Evolutionary conservation across 2,113 vertebrate species (phyloP).

Genomic region (Pitta sordida): DNA sequence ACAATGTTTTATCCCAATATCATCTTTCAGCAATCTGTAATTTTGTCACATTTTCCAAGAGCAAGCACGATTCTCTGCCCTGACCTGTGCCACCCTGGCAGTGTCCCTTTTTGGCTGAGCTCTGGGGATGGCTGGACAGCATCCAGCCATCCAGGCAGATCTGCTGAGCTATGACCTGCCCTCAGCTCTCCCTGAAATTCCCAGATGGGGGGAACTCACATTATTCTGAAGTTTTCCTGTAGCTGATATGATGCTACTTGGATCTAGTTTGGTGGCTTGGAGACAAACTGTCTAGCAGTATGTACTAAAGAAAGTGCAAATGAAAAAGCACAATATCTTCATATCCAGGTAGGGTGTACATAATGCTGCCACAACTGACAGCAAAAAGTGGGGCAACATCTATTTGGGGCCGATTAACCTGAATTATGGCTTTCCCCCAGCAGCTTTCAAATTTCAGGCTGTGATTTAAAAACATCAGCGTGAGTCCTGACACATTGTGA

Average conservation of each 20-base stretch:
- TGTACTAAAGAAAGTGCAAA: not conserved
- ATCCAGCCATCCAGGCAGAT: not conserved
- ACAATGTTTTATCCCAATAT: not conserved
- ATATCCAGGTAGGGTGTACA: not conserved
- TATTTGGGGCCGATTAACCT: not conserved
- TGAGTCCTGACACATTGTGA: not conserved
- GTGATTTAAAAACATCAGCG: accelerated
- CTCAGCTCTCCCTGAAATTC: not conserved
- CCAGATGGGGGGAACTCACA: not conserved
- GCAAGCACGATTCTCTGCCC: not conserved
- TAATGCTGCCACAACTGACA: not conserved
- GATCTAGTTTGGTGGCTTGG: not conserved
- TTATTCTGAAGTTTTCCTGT: not conserved
- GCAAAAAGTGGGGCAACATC: not conserved
- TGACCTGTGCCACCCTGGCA: not conserved
- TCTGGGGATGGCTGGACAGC: not conserved
- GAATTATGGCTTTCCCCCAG: not conserved
- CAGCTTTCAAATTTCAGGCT: not conserved
- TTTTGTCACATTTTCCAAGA: not conserved
- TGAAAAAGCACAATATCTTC: not conserved
- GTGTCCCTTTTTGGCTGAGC: not conserved
- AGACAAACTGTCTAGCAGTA: not conserved
- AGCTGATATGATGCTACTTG: not conserved
- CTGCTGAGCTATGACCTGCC: not conserved
- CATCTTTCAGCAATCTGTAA: not conserved